Conservation (phyloP, 1,140 invertebrate species). For the Psilanteris sp. region DNA sequence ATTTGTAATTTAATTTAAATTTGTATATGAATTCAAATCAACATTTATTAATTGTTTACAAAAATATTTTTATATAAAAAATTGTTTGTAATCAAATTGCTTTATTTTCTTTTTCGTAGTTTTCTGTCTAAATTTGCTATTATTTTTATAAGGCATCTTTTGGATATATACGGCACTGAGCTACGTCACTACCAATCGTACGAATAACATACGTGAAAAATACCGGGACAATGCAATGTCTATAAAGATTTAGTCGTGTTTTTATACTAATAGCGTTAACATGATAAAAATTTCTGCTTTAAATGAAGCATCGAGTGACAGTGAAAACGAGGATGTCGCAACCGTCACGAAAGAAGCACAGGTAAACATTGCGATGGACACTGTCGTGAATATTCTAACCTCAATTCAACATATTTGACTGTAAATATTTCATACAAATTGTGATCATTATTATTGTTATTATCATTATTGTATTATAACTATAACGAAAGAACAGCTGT, state of each 20-base stretch:
- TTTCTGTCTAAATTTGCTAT: background rate
- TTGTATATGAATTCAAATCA: too few species aligned
- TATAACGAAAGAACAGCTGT: too few species aligned
- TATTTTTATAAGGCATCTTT: background rate
- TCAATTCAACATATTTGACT: conserved; percentile 12
- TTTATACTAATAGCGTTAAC: conserved; percentile 50
- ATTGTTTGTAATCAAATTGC: too few species aligned
- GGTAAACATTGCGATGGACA: conserved; percentile 67
- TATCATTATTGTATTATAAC: too few species aligned
- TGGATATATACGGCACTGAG: conserved; percentile 1
- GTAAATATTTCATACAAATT: conserved; percentile 5
- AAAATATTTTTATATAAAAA: too few species aligned
- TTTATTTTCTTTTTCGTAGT: too few species aligned
- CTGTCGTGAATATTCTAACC: conserved; percentile 2
- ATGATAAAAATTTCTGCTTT: conserved; percentile 86
- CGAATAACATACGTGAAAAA: conserved; percentile 17
- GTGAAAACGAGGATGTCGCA: conserved; percentile 81
- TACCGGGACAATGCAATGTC: conserved; percentile 42
- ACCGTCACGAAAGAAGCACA: conserved; percentile 85
- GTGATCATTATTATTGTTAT: too few species aligned
- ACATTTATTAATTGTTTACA: too few species aligned
- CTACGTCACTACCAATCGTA: conserved; percentile 27
- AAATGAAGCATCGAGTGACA: conserved; percentile 82
- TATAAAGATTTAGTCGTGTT: conserved; percentile 4
- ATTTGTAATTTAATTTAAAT: too few species aligned